These are phyloP conservation scores for Buphagus erythrorhynchus DNA, from an alignment of 2,797 vertebrate genomes.

Conservation along the genomic window DNA sequence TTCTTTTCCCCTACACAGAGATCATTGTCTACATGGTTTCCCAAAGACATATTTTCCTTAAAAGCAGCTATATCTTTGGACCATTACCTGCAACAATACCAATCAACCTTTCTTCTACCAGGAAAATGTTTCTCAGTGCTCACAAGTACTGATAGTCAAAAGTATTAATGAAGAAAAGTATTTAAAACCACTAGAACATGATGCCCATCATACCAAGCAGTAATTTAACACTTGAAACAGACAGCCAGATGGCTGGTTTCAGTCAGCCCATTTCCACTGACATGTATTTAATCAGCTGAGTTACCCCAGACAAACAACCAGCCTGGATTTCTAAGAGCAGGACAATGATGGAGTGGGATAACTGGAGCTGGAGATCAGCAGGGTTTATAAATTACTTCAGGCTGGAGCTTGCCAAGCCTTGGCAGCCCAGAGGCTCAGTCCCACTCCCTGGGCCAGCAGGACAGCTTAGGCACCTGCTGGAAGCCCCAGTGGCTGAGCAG, in stretches of 20 bases:
- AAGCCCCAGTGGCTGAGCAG: background rate
- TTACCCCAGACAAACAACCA: background rate
- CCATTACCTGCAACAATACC: background rate
- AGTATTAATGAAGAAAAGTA: background rate
- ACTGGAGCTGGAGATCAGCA: background rate
- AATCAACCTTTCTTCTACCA: background rate
- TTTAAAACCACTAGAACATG: background rate
- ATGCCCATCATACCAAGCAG: background rate
- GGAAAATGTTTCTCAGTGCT: background rate
- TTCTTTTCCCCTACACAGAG: background rate
- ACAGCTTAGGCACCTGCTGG: background rate
- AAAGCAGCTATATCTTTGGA: background rate
- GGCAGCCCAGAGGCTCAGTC: background rate
- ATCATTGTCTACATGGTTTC: background rate
- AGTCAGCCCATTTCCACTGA: background rate
- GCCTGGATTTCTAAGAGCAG: background rate
- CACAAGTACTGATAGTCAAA: background rate
- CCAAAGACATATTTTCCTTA: background rate
- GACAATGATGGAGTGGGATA: accelerated
- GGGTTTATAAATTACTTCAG: background rate
- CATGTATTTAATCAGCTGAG: background rate
- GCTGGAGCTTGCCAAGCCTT: background rate
- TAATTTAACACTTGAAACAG: background rate
- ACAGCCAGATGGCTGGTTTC: slow-evolving; percentile 5
- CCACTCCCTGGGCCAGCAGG: background rate